Percentiles rank a stretch among this genome's conserved stretches.
Conservation (phyloP, 2,797 vertebrate species). For the Acropternis orthonyx region DNA sequence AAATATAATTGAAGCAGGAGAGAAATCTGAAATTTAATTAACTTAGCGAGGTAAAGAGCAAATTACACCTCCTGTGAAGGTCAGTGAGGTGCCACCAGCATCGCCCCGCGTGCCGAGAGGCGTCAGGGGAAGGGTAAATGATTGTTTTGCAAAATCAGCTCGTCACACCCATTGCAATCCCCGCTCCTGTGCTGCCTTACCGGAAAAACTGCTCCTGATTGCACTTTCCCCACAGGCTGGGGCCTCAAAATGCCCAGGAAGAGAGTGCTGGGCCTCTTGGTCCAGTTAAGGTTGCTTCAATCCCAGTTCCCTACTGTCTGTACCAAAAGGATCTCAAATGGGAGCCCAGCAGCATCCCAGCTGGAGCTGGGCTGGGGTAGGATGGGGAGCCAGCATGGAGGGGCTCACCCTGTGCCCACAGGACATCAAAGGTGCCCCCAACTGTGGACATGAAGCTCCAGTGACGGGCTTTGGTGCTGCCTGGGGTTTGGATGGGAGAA, state of each 20-base stretch:
- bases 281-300: neutral
- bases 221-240: neutral
- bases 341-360: neutral
- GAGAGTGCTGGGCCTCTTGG: neutral
- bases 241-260: neutral
- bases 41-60: neutral
- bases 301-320: neutral
- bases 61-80: neutral
- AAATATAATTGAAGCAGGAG: neutral
- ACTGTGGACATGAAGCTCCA: neutral
- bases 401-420: neutral
- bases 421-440: neutral
- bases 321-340: neutral
- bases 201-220: neutral
- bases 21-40: constrained; percentile 15
- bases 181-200: neutral
- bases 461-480: neutral
- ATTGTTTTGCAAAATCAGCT: neutral
- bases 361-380: neutral
- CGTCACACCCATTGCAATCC: neutral
- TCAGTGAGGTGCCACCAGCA: neutral
- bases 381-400: neutral
- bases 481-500: neutral
- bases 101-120: accelerated
- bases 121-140: neutral